A percentile compares a stretch with the other conserved stretches of the same genome.
These are phyloP conservation scores for Cryptosula pallasiana DNA, from an alignment of 2,888 invertebrate species.

Conservation along the genomic window DNA sequence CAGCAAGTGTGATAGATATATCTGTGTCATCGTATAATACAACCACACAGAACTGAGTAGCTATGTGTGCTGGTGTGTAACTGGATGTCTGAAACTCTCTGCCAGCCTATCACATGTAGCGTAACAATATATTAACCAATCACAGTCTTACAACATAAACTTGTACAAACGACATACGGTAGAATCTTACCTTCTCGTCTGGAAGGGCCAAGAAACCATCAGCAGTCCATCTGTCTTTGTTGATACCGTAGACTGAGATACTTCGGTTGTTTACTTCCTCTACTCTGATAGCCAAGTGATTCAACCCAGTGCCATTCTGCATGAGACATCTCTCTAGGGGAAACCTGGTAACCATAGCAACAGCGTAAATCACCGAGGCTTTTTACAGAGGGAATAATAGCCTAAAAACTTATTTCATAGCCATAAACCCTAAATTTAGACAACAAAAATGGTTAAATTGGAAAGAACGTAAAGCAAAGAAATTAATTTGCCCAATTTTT, in stretches of 20 bases:
- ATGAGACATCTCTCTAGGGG: slow-evolving; percentile 7
- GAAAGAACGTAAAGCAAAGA: background rate
- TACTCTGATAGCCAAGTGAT: slow-evolving; percentile 8
- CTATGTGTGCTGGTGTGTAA: slow-evolving; percentile 19
- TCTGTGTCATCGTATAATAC: slow-evolving; percentile 15
- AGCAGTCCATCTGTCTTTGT: slow-evolving; percentile 22
- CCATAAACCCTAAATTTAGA: background rate
- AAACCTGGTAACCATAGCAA: background rate
- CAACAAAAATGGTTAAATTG: background rate
- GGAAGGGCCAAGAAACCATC: slow-evolving; percentile 16
- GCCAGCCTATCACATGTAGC: background rate
- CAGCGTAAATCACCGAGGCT: too few species aligned
- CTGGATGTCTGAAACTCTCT: slow-evolving; percentile 19
- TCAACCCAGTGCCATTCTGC: slow-evolving; percentile 13
- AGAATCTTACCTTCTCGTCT: slow-evolving; percentile 16
- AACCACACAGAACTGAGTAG: slow-evolving; percentile 9
- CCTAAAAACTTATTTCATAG: background rate
- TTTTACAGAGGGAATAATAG: too few species aligned
- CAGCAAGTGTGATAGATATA: slow-evolving; percentile 1
- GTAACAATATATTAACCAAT: background rate
- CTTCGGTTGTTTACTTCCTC: slow-evolving; percentile 12
- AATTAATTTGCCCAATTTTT: background rate
- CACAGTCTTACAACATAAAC: too few species aligned
- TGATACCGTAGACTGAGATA: slow-evolving; percentile 19
- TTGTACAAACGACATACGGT: background rate